Base-by-base conservation (phyloP, 1,140 invertebrate species). In the Zaprionus davidi region DNA sequence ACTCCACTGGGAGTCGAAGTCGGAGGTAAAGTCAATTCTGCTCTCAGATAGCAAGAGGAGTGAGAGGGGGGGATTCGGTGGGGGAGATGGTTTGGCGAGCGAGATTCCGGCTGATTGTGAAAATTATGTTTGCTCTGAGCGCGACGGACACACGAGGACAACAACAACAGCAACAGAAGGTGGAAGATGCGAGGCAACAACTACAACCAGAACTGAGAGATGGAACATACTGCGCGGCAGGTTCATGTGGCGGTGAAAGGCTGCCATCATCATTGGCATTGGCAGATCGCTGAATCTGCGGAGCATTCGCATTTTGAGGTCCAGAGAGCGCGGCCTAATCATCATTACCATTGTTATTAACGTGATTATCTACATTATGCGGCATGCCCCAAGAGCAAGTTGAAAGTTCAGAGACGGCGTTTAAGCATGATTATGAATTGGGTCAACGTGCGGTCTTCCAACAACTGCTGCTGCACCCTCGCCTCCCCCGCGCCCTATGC, bases 351-450 rank as follows among this genome's bases (percentile, higher is more conserved):
- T 90, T 85, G 82, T 85, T 90, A 90, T 90, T 90, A 90, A 90
- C 81, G 85, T 90, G 85, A 90, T 90, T 90, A 90, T 90, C 85
- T 90, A 85, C 85, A 88, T 88, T 88, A 88, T 76, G 85, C 59
- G 70, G 49, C 71, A 71, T 73, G 81, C 84, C 78, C 81, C 71
- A 72, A 84, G 76, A 82, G 76, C 81, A 90, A 84, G 85, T 90
- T 90, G 85, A 90, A 90, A 90, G 85, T 90, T 90, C 85, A 90
- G 82, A 90, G 82, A 78, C 76, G 82, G 85, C 85, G 81, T 88
- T 88, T 90, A 90, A 88, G 81, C 82, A 90, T 90, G 86, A 90
- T 90, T 90, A 90, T 90, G 85, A 90, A 90, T 90, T 90, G 86
- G 85, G 85, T 90, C 86, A 90, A 74, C 82, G 76, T 84, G 84